Conservation (phyloP, 2,797 vertebrate genomes). For the Luscinia megarhynchos region DNA sequence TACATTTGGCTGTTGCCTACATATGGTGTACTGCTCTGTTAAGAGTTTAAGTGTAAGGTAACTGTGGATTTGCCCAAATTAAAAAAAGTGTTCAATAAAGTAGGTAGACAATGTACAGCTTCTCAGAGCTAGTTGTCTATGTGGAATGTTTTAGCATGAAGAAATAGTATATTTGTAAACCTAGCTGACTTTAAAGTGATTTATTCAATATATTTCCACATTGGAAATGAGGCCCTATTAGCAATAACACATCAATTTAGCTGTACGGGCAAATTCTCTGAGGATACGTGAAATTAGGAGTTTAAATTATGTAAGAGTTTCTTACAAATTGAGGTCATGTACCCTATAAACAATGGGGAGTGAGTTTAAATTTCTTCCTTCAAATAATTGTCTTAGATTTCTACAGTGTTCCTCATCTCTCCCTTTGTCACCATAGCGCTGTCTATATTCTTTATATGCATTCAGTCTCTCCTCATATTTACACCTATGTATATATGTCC, state of each 20-base stretch:
- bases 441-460: accelerated
- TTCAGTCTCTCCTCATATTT: background rate
- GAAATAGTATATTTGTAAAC: background rate
- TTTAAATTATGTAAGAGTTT: constrained; percentile 25
- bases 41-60: background rate
- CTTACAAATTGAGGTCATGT: constrained; percentile 18
- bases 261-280: background rate
- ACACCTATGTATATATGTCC: background rate
- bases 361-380: background rate
- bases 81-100: background rate
- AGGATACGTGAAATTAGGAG: background rate
- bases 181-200: background rate
- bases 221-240: background rate
- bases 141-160: background rate
- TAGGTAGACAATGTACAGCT: background rate
- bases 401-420: background rate
- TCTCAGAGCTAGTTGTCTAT: background rate
- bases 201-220: background rate
- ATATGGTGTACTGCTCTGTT: background rate
- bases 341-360: constrained; percentile 13
- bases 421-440: accelerated
- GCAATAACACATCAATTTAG: background rate
- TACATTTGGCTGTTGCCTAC: background rate
- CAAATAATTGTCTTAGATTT: background rate
- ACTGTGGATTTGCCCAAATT: background rate